These are phyloP conservation scores for Smithornis capensis DNA, from an alignment of 2,113 vertebrate species.

Conservation along the genomic window DNA sequence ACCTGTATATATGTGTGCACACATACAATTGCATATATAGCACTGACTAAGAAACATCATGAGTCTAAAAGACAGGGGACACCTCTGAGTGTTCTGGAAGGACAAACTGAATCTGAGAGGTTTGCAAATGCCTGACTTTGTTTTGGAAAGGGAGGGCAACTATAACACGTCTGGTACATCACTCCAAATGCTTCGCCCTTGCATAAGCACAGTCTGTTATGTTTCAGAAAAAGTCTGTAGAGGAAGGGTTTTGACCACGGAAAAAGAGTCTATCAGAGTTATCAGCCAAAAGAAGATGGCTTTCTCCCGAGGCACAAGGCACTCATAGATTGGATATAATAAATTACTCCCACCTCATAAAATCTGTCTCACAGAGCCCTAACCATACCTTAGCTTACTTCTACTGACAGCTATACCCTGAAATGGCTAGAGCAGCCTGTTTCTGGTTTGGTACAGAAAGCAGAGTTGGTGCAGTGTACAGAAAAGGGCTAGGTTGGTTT, in stretches of 20 bases:
- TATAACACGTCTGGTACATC: background rate
- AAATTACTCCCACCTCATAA: background rate
- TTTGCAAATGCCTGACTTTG: background rate
- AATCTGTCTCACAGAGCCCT: background rate
- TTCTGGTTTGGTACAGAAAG: background rate
- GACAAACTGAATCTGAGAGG: background rate
- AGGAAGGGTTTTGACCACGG: background rate
- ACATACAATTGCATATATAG: background rate
- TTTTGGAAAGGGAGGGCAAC: background rate
- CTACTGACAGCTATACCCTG: background rate
- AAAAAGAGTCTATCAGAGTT: background rate
- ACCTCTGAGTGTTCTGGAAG: background rate
- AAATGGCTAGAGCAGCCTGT: background rate
- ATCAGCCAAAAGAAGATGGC: background rate
- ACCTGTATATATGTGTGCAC: too few species aligned
- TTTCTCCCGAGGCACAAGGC: background rate
- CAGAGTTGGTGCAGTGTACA: background rate
- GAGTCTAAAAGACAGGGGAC: background rate
- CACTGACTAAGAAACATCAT: background rate
- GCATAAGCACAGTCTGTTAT: background rate
- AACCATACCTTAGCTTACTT: background rate
- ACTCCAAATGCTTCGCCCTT: background rate
- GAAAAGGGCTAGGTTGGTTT: background rate
- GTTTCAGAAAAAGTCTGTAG: background rate
- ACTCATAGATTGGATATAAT: background rate